Conservation (phyloP, 2,888 invertebrate species). For the Polymixis lichenea region DNA sequence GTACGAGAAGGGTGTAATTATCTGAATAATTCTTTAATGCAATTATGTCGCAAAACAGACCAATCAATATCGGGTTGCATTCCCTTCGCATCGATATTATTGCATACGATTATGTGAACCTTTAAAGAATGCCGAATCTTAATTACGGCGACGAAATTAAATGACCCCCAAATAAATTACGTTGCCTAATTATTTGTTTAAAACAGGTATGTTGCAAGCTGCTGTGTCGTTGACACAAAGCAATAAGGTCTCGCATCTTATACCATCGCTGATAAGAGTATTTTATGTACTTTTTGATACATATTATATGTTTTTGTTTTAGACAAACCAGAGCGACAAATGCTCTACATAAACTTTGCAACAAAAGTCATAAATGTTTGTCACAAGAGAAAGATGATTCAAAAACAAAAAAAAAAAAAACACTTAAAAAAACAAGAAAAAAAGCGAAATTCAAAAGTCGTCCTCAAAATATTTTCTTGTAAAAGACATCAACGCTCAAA, state of each 20-base stretch:
- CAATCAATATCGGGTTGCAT: constrained; percentile 57
- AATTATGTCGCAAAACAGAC: constrained; percentile 56
- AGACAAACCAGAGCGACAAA: not conserved
- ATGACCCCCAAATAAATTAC: constrained; percentile 42
- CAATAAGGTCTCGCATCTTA: constrained; percentile 16
- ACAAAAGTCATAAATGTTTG: not conserved
- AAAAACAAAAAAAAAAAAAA: not conserved
- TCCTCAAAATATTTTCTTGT: not conserved
- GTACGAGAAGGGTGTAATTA: constrained; percentile 48
- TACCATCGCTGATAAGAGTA: constrained; percentile 4
- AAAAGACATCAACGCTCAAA: constrained; percentile 29
- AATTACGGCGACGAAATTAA: constrained; percentile 50
- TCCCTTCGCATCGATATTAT: constrained; percentile 54
- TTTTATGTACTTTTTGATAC: not conserved
- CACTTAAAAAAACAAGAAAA: not conserved
- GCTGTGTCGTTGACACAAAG: constrained; percentile 12
- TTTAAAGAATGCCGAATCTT: constrained; percentile 47
- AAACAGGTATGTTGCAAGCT: constrained; percentile 12
- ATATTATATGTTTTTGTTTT: not conserved
- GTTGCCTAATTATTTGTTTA: constrained; percentile 24
- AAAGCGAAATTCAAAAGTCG: not conserved
- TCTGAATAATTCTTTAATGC: constrained; percentile 36
- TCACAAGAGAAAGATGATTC: not conserved
- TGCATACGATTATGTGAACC: constrained; percentile 50
- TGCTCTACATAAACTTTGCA: not conserved